Percentiles rank a stretch among this genome's conserved stretches.
phyloP scores from a whole-genome alignment of 2,888 invertebrate genomes.

The Hesperia comma region DNA sequence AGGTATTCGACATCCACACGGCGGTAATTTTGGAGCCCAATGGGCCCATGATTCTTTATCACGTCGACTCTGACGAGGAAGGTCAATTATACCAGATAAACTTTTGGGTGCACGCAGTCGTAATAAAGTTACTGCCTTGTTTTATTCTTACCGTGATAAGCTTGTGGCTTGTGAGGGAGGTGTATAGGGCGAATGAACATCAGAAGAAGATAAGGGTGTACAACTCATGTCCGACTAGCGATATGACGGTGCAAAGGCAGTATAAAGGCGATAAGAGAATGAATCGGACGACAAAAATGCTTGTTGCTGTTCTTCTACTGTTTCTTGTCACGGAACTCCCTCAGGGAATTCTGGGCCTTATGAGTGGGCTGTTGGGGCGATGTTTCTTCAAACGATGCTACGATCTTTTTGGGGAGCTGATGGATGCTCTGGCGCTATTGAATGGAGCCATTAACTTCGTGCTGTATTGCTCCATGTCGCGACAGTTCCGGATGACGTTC shows the following conservation, averaged over 20 bases:
- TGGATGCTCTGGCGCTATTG: slow-evolving; percentile 94
- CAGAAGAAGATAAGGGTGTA: slow-evolving; percentile 85
- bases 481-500: slow-evolving; percentile 90
- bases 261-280: slow-evolving; percentile 73
- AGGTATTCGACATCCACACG: slow-evolving; percentile 79
- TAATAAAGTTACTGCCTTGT: slow-evolving; percentile 92
- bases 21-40: slow-evolving; percentile 79
- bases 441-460: slow-evolving; percentile 98
- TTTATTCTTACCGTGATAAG: slow-evolving; percentile 89
- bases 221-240: slow-evolving; percentile 70
- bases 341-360: slow-evolving; percentile 86
- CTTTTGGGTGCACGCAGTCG: slow-evolving; percentile 92
- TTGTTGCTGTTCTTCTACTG: slow-evolving; percentile 93
- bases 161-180: slow-evolving; percentile 87
- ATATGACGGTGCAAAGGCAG: slow-evolving; percentile 68
- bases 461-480: slow-evolving; percentile 96
- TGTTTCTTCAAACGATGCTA: slow-evolving; percentile 93
- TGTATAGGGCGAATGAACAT: slow-evolving; percentile 88
- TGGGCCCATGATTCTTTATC: slow-evolving; percentile 74
- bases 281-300: slow-evolving; percentile 94
- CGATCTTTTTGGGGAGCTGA: slow-evolving; percentile 91
- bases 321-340: slow-evolving; percentile 96
- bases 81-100: slow-evolving; percentile 87
- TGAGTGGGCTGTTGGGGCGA: slow-evolving; percentile 79
- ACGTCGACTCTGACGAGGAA: slow-evolving; percentile 82